phyloP scores from a whole-genome alignment of 2,113 vertebrate genomes.

The Eolophus roseicapilla region DNA sequence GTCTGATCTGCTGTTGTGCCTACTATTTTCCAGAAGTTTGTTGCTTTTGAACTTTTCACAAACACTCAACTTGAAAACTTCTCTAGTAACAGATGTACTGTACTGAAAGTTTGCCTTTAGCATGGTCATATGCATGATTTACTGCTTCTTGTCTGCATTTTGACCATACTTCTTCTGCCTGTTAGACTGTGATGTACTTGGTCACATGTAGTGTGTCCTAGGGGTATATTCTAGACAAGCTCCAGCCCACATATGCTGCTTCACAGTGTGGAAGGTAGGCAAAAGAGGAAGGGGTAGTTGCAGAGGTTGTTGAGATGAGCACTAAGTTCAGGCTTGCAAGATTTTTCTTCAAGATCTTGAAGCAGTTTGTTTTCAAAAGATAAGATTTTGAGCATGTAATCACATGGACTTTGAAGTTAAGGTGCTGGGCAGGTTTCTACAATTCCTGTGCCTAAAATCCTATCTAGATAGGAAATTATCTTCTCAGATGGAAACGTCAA shows the following conservation, averaged over 20 bases:
- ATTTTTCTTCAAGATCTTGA: background rate
- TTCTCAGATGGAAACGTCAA: background rate
- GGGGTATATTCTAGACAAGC: background rate
- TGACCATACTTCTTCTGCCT: background rate
- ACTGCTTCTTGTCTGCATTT: background rate
- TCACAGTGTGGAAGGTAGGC: background rate
- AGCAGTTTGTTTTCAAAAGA: background rate
- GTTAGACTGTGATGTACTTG: background rate
- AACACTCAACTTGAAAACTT: background rate
- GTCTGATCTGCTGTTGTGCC: background rate
- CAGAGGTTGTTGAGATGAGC: background rate
- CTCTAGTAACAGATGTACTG: background rate
- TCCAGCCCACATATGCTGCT: rapidly evolving
- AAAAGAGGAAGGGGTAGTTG: background rate
- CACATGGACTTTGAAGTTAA: background rate
- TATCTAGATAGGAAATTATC: background rate
- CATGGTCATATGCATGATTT: background rate
- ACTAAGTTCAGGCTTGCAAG: background rate
- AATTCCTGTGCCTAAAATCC: background rate
- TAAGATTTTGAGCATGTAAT: background rate
- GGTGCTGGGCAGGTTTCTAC: background rate
- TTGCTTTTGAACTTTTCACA: background rate
- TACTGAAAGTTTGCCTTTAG: background rate
- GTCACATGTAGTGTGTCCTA: background rate
- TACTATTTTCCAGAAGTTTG: background rate